phyloP scores from a whole-genome alignment of 1,140 invertebrate genomes.

The Gryllus bimaculatus region DNA sequence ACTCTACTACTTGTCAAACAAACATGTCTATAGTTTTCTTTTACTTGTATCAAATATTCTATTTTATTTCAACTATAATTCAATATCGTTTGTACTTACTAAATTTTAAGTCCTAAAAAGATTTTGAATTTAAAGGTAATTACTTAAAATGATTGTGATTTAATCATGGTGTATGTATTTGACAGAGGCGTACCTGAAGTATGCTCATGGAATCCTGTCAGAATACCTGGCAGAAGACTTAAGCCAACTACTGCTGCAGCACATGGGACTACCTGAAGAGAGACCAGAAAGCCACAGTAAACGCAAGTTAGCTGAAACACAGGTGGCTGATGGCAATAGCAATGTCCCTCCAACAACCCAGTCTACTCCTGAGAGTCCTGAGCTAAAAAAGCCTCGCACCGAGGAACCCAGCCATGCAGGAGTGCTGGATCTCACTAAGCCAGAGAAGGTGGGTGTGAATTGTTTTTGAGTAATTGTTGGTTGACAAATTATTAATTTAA shows the following conservation, averaged over 20 bases:
- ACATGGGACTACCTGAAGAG: conserved; percentile 50
- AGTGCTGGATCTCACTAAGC: conserved; percentile 25
- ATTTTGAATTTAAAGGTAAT: no score
- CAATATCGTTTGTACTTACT: no score
- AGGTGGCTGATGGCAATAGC: conserved; percentile 28
- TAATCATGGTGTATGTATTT: conserved; percentile 19
- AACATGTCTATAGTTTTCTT: no score
- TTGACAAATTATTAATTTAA: conserved; percentile 21
- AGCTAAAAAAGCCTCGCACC: conserved; percentile 26
- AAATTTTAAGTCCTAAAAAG: no score
- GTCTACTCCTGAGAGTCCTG: not conserved
- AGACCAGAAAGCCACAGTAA: conserved; percentile 38
- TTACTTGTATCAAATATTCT: no score
- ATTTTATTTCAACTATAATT: no score
- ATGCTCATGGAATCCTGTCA: conserved; percentile 56
- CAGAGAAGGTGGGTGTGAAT: conserved; percentile 18
- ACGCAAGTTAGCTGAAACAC: conserved; percentile 40
- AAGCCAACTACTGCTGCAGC: conserved; percentile 45
- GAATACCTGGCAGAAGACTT: conserved; percentile 59
- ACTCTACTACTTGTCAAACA: no score
- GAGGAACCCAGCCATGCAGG: conserved; percentile 26
- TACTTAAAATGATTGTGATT: no score
- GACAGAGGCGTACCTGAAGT: conserved; percentile 52
- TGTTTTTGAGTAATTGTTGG: conserved; percentile 24
- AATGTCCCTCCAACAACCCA: conserved; percentile 26